Base-by-base conservation (phyloP, 2,797 vertebrate species). In the Hippocampus kuda region DNA sequence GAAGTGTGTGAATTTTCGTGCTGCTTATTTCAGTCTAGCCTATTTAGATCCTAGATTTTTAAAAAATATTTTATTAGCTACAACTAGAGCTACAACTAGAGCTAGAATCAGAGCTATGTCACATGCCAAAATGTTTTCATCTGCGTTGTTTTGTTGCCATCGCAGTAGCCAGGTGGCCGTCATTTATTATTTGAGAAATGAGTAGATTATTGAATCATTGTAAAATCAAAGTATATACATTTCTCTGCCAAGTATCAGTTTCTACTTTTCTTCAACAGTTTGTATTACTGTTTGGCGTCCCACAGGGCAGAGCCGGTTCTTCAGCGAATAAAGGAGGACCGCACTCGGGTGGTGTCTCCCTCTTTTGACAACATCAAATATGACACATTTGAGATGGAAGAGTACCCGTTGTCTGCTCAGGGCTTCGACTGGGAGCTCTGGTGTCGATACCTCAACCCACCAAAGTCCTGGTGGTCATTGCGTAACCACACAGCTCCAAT, bases 281-380 rank as follows among this genome's bases (percentile, higher is more conserved):
- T 38, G 34, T 38, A n/a, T 4, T 42, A 10, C 41, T 27, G 38
- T 62, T 42, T 41, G 27, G 11, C 34, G 0, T 34, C 67, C 66
- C 13, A 15, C 77, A 98, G 96, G 96, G 94, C 94, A 1, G 96
- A 99, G 77, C 96, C 96, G 0, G 93, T 98, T 44, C 92, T 98
- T 44, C 90, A 89, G 56, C 89, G 94, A 59, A 98, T 99, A 79
- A 94, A 97, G 77, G 95, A 97, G 81, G 92, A 99, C 84, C 87
- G 94, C 70, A 98, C 92, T 10, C 91, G 94, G 42, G 91, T 99
- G 8, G 93, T 99, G 77, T 98, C 95, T 0, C 95, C 96, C 0
- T 98, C 96, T 0, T 98, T 99, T 1, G 96, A 98, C 88, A 98
- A 98, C 82, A 99, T 98, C 81, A 97, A 98, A 71, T 98, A 94